Evolutionary conservation across 2,888 invertebrate species (phyloP), one percentile per base, ranked within the genome.

Genomic region (Athetis lepigone): DNA sequence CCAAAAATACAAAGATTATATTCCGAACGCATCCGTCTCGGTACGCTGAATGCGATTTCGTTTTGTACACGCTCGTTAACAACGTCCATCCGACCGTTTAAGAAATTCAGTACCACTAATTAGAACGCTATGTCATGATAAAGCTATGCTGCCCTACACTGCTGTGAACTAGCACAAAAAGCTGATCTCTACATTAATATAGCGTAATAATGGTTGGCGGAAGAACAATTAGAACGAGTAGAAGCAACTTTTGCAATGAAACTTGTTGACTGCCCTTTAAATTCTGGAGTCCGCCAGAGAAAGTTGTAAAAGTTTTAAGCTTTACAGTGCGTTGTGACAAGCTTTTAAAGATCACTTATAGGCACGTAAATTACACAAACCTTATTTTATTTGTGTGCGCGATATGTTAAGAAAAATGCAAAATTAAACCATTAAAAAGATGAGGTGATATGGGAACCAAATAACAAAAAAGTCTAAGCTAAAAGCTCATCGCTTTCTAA

Each of bases 1-100:
- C 90, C 91, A 89, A 92, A 92, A 90, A 90, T 90, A 91, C 85
- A 73, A 85, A 86, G 85, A 86, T 83, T 87, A 82, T 88, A 90
- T 89, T 88, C 87, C 81, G 79, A 86, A 88, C 88, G 84, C 90
- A 88, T 88, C 85, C 85, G 89, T 87, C 85, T 84, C 85, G 85
- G 83, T 82, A 80, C 85, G 82, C 69, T 84, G 85, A 81, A 77
- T 86, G 77, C 82, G 84, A 85, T 85, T 85, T 84, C 82, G 81
- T 85, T 86, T 85, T 79, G 81, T 82, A 84, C 86, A 84, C 82
- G 81, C 81, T 86, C 75, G 79, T 87, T 86, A 84, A 81, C 80
- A 73, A 71, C 83, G 79, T 77, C 80, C 81, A 79, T 73, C 56
- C 68, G 68, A 72, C 70, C 70, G 70, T 67, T 70, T 70, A 74